Base-by-base conservation (phyloP, 2,797 vertebrate genomes). In the Platyrinchus mystaceus region DNA sequence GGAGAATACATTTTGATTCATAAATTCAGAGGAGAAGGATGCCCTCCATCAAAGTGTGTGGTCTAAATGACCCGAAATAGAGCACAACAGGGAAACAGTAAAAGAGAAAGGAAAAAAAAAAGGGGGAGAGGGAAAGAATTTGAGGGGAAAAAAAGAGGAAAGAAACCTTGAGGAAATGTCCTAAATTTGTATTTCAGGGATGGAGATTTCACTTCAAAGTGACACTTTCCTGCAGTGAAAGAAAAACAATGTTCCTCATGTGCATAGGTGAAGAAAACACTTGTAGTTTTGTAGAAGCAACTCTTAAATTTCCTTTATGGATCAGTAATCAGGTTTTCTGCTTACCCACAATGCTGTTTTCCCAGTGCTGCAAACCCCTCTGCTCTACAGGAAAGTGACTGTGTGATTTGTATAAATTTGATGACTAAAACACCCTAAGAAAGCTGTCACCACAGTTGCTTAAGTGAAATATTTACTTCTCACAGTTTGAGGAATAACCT, bases 401-500 rank as follows among this genome's bases (percentile, higher is more conserved):
- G 53, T 84, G 37, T 27, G 46, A 85, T 81, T 68, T 77, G 56
- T 66, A 84, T 71, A 53, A 68, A 75, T 82, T 34, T 75, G 79
- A 34, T 43, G 78, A 53, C 44, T 85, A 11, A 74, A 91, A 39
- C 9, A 60, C 64, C 39, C 1, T 9, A 63, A 70, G 64, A 85
- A 79, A 55, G 46, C 68, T 91, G 84, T 69, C 85, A 74, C 74
- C 83, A 71, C 68, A 67, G 43, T 50, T 75, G 56, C 87, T 81
- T 49, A 81, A 93, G 70, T 63, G 37, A 95, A 96, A 92, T 96
- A 85, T 85, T 87, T 87, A 91, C 83, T 96, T 63, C 85, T 95
- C 94, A 91, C 90, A 93, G 90, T 94, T 80, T 85, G 94, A 95
- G 62, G 24, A 60, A 83, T 94, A 89, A 94, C 95, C 89, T 91